Conservation (phyloP, 1,140 invertebrate genomes). For the Ericerus pela region DNA sequence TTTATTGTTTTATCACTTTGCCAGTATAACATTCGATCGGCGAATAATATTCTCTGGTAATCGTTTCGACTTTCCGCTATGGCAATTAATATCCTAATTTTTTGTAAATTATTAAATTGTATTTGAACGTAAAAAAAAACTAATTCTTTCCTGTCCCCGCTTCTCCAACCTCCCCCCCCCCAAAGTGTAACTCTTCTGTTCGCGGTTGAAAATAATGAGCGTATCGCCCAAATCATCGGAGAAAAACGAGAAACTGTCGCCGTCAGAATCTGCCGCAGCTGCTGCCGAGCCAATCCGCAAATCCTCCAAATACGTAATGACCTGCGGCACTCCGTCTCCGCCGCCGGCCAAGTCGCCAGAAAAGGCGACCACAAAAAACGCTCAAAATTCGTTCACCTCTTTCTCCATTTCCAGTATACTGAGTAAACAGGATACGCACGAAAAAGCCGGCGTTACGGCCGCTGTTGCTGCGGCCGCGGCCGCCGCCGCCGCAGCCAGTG, state of each 20-base stretch:
- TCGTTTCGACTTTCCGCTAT: no score
- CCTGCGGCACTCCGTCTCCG: slow-evolving; percentile 57
- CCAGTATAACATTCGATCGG: no score
- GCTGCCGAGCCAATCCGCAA: background rate
- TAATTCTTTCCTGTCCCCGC: no score
- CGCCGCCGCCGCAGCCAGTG: slow-evolving; percentile 3
- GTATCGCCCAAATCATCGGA: slow-evolving; percentile 5
- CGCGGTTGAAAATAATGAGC: slow-evolving; percentile 1
- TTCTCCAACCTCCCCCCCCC: no score
- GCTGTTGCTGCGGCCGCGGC: background rate
- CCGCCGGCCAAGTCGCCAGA: slow-evolving; percentile 33
- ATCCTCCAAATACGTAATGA: slow-evolving; percentile 6
- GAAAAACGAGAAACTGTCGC: background rate
- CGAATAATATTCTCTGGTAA: no score
- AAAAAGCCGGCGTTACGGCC: background rate
- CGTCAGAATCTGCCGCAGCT: background rate
- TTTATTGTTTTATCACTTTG: no score
- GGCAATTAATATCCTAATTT: no score
- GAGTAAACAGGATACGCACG: slow-evolving; percentile 13
- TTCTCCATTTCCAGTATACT: slow-evolving; percentile 24
- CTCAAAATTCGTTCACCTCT: slow-evolving; percentile 19
- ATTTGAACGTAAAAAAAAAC: no score
- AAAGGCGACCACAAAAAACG: slow-evolving; percentile 13
- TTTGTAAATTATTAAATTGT: no score
- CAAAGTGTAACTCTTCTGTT: no score